These are phyloP conservation scores for Ctenopoma multispine DNA, from an alignment of 2,797 vertebrate species.

Conservation along the genomic window DNA sequence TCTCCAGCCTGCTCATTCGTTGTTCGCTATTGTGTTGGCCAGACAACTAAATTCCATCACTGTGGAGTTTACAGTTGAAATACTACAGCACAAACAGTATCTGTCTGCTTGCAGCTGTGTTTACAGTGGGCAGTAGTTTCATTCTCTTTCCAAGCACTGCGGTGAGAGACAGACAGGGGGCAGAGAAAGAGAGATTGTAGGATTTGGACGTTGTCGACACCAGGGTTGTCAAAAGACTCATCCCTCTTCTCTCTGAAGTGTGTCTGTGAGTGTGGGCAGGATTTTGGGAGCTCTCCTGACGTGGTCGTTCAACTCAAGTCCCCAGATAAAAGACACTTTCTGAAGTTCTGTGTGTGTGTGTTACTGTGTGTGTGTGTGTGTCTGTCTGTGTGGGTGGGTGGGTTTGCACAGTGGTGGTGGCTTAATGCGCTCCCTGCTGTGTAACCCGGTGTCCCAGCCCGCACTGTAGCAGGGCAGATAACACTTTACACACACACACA, in stretches of 20 bases:
- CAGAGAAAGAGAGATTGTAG: slow-evolving; percentile 34
- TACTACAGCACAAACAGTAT: slow-evolving; percentile 28
- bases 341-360: slow-evolving; percentile 67
- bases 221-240: slow-evolving; percentile 60
- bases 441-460: slow-evolving; percentile 76
- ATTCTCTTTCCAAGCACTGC: slow-evolving; percentile 45
- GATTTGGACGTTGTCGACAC: slow-evolving; percentile 54
- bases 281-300: slow-evolving; percentile 79
- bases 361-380: slow-evolving; percentile 44
- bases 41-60: slow-evolving; percentile 1
- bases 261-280: slow-evolving; percentile 67
- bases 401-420: slow-evolving; percentile 62
- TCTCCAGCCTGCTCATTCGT: not conserved
- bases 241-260: slow-evolving; percentile 70
- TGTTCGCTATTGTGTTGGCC: not conserved
- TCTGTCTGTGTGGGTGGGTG: slow-evolving; percentile 25
- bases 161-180: slow-evolving; percentile 9
- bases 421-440: slow-evolving; percentile 80
- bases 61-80: slow-evolving; percentile 10
- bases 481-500: slow-evolving; percentile 62
- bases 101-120: slow-evolving; percentile 40
- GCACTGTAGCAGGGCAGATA: slow-evolving; percentile 83
- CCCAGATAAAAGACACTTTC: slow-evolving; percentile 82
- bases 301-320: slow-evolving; percentile 76
- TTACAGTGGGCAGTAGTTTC: slow-evolving; percentile 51